phyloP scores from a whole-genome alignment of 2,797 vertebrate species.

The Typhlichthys eigenmanni region DNA sequence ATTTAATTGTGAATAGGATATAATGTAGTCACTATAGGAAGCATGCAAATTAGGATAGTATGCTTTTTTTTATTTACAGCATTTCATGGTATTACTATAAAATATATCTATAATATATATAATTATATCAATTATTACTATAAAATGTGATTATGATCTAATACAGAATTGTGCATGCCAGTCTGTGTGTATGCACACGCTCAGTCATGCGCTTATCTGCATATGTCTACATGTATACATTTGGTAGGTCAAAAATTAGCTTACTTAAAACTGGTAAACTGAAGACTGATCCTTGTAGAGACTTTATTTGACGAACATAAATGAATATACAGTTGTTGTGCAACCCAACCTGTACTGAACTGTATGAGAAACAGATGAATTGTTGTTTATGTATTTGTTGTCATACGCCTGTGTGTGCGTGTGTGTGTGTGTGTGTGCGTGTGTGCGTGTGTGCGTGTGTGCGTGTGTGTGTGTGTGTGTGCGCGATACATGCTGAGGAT shows the following conservation, averaged over 20 bases:
- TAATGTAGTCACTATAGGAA: neutral
- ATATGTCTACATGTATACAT: neutral
- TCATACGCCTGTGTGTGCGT: neutral
- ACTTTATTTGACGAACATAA: too few relatives aligned
- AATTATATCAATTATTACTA: too few relatives aligned
- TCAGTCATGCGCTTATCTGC: neutral
- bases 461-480: slow-evolving; percentile 4
- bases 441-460: slow-evolving; percentile 4
- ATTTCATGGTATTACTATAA: neutral
- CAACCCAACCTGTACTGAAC: too few relatives aligned
- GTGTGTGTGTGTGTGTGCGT: slow-evolving; percentile 10
- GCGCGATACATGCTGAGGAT: slow-evolving; percentile 38
- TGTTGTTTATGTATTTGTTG: neutral
- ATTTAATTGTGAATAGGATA: too few relatives aligned
- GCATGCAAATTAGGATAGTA: neutral
- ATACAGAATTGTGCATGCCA: neutral
- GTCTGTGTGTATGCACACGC: neutral
- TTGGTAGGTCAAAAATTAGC: too few relatives aligned
- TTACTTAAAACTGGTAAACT: too few relatives aligned
- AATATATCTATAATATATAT: too few relatives aligned
- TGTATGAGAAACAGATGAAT: neutral
- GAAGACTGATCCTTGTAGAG: too few relatives aligned
- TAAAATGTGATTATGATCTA: neutral
- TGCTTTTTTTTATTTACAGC: neutral
- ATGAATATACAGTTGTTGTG: too few relatives aligned